A percentile compares a stretch with the other conserved stretches of the same genome.
Conservation (phyloP, 2,797 vertebrate species). For the Sebastes taczanowskii region DNA sequence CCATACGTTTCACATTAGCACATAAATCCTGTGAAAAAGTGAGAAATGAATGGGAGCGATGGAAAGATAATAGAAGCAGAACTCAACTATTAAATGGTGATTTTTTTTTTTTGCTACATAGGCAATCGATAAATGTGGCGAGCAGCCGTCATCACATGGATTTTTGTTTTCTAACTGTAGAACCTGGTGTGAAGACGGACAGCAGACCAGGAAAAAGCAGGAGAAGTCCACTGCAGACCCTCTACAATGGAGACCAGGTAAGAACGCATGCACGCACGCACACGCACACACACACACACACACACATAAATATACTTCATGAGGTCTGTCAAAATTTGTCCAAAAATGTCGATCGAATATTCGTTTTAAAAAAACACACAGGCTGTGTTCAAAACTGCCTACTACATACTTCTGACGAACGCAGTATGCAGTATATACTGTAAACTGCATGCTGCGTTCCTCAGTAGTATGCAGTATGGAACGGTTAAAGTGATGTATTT, state of each 20-base stretch:
- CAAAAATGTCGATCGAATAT: too few relatives aligned
- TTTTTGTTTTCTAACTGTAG: constrained; percentile 55
- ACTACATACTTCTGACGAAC: too few relatives aligned
- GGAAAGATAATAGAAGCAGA: not conserved
- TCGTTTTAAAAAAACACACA: too few relatives aligned
- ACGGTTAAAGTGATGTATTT: too few relatives aligned
- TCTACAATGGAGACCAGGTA: constrained; percentile 91
- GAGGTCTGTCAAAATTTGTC: too few relatives aligned
- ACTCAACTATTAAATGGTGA: not conserved
- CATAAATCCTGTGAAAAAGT: not conserved
- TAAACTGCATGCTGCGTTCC: too few relatives aligned
- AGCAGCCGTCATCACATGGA: not conserved
- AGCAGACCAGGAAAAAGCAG: constrained; percentile 79
- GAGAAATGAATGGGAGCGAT: not conserved
- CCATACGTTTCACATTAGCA: not conserved
- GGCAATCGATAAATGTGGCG: not conserved
- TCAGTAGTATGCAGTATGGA: too few relatives aligned
- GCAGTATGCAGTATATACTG: too few relatives aligned
- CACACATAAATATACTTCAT: too few relatives aligned
- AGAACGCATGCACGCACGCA: constrained; percentile 4
- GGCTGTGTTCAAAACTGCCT: too few relatives aligned
- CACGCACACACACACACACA: too few relatives aligned
- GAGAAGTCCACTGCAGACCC: constrained; percentile 87
- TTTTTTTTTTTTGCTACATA: not conserved
- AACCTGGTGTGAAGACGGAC: constrained; percentile 66